Evolutionary conservation across 2,888 invertebrate genomes (phyloP), one percentile per base, ranked within the genome.

Genomic region (Rotaria socialis): DNA sequence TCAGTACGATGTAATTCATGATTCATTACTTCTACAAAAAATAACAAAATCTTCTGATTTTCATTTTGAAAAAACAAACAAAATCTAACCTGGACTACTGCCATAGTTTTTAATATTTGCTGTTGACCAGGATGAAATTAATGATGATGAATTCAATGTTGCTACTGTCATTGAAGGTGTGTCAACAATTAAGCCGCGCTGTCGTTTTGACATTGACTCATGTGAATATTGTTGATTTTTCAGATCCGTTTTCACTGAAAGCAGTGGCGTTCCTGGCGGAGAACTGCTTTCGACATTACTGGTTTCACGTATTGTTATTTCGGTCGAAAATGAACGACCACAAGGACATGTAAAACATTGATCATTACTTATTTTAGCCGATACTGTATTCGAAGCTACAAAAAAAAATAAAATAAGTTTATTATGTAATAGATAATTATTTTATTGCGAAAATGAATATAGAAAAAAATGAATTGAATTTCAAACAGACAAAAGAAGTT

Each of bases 341-440:
- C 80, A 80, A 11, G 43, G 47, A 80, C 80, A 80, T 24, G 47
- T n/a, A 80, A 80, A 80, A 47, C 47, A 47, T 80, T 80, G 80
- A 47, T 47, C 47, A 47, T 80, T 80, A 35, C 19, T 35, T 19
- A 67, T 4, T 35, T 67, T 67, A 3, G 27, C 0, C 35, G 16
- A 5, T 67, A 35, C 27, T 67, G 14, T 5, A 67, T 41, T 67
- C 19, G 67, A 35, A 14, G 35, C 67, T 67, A 22, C 22, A 55
- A 55, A 22, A 22, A 55, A 14, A 55, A 55, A 22, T 55, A 55
- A 14, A 52, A 52, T 52, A 16, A 52, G 11, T 52, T 14, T 52
- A 16, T 16, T 52, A 52, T 52, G 16, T 11, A 56, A 52, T 16
- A 16, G 16, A 52, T 19, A 22, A 8, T 56, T 10, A 19, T 7